Percentiles rank a stretch among this genome's conserved stretches.
These are phyloP conservation scores for Aricia agestis DNA, from an alignment of 1,140 invertebrate genomes.

Conservation along the genomic window DNA sequence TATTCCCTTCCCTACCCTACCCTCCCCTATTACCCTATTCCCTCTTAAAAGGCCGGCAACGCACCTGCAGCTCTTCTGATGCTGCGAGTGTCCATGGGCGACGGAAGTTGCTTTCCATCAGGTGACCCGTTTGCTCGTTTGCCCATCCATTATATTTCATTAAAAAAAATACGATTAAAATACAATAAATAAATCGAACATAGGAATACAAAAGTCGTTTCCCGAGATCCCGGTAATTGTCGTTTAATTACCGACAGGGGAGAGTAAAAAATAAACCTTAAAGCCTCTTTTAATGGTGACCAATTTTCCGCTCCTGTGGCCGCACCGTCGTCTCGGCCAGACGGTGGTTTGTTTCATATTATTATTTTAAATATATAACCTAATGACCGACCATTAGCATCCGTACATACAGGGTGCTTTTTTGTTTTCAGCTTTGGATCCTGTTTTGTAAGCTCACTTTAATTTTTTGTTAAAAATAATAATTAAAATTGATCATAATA, in stretches of 20 bases:
- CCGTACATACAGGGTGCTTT: neutral
- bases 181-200: slow-evolving; percentile 21
- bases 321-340: slow-evolving; percentile 39
- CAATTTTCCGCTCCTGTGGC: slow-evolving; percentile 59
- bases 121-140: no score
- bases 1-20: no score
- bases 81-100: no score
- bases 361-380: slow-evolving; percentile 24
- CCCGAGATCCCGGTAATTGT: slow-evolving; percentile 57
- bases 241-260: slow-evolving; percentile 60
- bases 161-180: slow-evolving; percentile 13
- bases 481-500: no score
- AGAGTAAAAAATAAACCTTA: slow-evolving; percentile 48
- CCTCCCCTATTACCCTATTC: no score
- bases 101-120: no score
- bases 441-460: no score
- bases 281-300: slow-evolving; percentile 54
- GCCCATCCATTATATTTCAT: no score
- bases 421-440: neutral
- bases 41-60: no score
- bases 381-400: neutral
- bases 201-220: slow-evolving; percentile 21
- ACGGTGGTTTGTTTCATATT: slow-evolving; percentile 52
- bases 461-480: no score
- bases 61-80: no score